Evolutionary conservation across 2,113 vertebrate species (phyloP).

Genomic region (Cephalopholis sonnerati): DNA sequence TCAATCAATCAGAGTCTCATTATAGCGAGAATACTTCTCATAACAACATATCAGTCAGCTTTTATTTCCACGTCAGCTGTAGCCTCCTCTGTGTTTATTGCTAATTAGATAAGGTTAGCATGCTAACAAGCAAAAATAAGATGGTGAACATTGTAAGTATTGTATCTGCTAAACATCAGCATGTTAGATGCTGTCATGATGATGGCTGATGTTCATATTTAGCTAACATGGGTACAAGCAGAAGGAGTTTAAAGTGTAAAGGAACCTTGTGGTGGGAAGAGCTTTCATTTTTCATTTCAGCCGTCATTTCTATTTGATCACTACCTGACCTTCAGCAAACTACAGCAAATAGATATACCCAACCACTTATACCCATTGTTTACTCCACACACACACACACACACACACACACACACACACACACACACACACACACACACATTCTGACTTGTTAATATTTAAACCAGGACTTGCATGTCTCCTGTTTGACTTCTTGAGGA

Average conservation of each 20-base stretch:
- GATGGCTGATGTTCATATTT: neutral
- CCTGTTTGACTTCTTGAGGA: neutral
- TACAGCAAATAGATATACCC: neutral
- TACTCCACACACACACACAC: neutral
- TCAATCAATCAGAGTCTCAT: no score
- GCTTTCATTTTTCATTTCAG: neutral
- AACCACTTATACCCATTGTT: neutral
- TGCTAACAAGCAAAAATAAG: no score
- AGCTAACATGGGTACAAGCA: neutral
- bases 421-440: neutral
- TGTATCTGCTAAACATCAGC: no score
- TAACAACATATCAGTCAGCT: neutral
- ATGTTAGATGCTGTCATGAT: no score
- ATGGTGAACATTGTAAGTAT: no score
- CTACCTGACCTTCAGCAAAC: neutral
- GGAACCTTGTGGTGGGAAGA: neutral
- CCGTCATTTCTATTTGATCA: neutral
- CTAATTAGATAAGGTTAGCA: no score
- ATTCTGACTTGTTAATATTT: neutral
- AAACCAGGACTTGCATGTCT: slow-evolving; percentile 1
- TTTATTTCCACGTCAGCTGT: neutral
- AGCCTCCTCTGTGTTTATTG: no score
- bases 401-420: neutral
- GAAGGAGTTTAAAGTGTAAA: no score
- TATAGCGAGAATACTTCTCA: neutral